Evolutionary conservation across 2,888 invertebrate species (phyloP), one percentile per base, ranked within the genome.

Genomic region (Stenurella melanura): DNA sequence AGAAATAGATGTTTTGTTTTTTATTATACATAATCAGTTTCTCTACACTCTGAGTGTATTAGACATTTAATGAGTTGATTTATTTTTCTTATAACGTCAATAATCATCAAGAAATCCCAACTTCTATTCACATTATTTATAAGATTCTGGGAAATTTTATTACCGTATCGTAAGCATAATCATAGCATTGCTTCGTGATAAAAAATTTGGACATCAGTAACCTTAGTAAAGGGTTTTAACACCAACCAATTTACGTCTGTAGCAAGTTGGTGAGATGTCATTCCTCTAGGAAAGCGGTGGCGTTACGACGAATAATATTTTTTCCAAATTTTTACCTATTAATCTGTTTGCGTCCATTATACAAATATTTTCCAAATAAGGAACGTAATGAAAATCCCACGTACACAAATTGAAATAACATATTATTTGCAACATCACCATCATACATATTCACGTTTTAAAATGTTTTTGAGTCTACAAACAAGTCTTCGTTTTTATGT

Each of bases 71-170:
- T 42, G 15, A 12, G 11, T 42, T 42, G 15, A 34, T 7, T 11
- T 11, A 42, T 42, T 42, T n/a, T 42, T 12, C 12, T 15, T 15
- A 42, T 42, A n/a, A 50, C 7, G n/a, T 50, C 15, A 4, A 5
- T 50, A 50, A 15, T 50, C 50, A 50, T 50, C 50, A n/a, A 50
- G 50, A 50, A 50, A 50, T 50, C 50, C 50, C 50, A 12, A n/a
- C n/a, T 50, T 0, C n/a, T 15, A n/a, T 12, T 42, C 11, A 12
- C 1, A 42, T 11, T 42, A 15, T 42, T 42, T 15, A 42, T 11
- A 1, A 1, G 10, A 42, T 42, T 42, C 42, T n/a, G n/a, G 50
- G 50, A 50, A 50, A 50, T 50, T 11, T 15, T 15, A 11, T 42
- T 42, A 42, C 42, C 11, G 12, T 42, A 6, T 11, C 50, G 50